A percentile compares a stretch with the other conserved stretches of the same genome.
phyloP scores from a whole-genome alignment of 2,113 vertebrate species.

The rat (Rattus norvegicus) region DNA sequence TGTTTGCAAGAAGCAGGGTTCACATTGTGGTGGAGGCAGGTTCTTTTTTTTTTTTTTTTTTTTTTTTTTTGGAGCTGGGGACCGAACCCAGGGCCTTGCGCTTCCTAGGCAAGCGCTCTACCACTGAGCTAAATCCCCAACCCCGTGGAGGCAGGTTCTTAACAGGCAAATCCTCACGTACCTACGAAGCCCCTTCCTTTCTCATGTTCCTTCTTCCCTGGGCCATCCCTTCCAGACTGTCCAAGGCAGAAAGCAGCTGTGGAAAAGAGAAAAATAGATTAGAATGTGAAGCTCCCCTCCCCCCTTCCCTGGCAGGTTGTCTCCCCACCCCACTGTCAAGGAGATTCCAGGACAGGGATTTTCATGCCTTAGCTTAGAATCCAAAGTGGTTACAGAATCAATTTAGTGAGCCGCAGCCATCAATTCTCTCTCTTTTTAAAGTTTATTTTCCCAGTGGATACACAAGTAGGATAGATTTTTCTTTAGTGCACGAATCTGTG shows the following conservation, averaged over 20 bases:
- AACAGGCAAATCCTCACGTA: not conserved
- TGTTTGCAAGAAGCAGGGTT: not conserved
- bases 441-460: not conserved
- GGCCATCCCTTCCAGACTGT: accelerated
- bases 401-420: not conserved
- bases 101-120: too few relatives aligned
- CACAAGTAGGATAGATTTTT: not conserved
- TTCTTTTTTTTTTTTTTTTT: too few relatives aligned
- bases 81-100: too few relatives aligned
- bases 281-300: not conserved
- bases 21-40: not conserved
- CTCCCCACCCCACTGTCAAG: accelerated
- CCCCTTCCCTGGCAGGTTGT: not conserved
- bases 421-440: not conserved
- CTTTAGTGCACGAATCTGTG: not conserved
- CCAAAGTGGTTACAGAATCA: not conserved
- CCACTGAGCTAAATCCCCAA: too few relatives aligned
- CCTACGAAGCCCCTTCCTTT: not conserved
- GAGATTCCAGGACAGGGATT: not conserved
- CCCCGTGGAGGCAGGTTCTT: not conserved
- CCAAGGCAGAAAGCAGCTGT: slow-evolving; percentile 37
- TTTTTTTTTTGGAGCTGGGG: too few relatives aligned
- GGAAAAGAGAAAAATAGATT: slow-evolving; percentile 43
- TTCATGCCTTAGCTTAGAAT: not conserved
- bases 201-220: slow-evolving; percentile 70